A percentile compares a stretch with the other conserved stretches of the same genome.
Evolutionary conservation across 2,888 invertebrate genomes (phyloP).

Genomic region (Brachyopa scutellaris): DNA sequence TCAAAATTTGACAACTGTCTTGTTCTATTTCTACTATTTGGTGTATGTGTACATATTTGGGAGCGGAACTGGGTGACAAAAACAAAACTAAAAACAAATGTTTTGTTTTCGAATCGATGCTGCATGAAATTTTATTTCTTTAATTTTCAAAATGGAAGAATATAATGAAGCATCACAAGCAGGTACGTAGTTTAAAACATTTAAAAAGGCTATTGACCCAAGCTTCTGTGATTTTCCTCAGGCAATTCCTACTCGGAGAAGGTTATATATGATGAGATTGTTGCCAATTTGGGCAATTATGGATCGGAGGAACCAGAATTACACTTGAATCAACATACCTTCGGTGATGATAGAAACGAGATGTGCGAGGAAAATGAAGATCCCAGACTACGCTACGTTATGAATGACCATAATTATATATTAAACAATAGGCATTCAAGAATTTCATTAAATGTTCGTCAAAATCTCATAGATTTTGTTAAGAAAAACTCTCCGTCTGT

Average conservation of each 20-base stretch:
- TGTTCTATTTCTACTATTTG: too few species aligned
- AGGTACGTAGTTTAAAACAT: conserved; percentile 1
- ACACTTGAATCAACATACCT: conserved; percentile 3
- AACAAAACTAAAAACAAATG: conserved; percentile 51
- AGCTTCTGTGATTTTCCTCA: neutral
- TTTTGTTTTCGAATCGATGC: conserved; percentile 22
- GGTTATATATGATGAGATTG: conserved; percentile 51
- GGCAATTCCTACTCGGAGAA: conserved; percentile 31
- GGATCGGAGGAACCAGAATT: neutral
- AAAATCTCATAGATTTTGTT: conserved; percentile 73
- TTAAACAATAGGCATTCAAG: conserved; percentile 26
- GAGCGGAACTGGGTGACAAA: conserved; percentile 23
- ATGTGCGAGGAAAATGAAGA: conserved; percentile 47
- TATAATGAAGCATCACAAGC: neutral
- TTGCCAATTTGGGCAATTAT: conserved; percentile 37
- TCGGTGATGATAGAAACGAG: neutral
- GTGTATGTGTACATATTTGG: too few species aligned
- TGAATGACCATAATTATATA: conserved; percentile 77
- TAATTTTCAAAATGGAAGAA: conserved; percentile 18
- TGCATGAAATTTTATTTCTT: neutral
- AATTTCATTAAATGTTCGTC: conserved; percentile 34
- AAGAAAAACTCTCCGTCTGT: conserved; percentile 26
- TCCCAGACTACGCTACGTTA: conserved; percentile 66
- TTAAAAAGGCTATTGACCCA: neutral
- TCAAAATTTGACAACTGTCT: too few species aligned